These are phyloP conservation scores for Potamilus streckersoni DNA, from an alignment of 1,140 invertebrate species.

Conservation along the genomic window DNA sequence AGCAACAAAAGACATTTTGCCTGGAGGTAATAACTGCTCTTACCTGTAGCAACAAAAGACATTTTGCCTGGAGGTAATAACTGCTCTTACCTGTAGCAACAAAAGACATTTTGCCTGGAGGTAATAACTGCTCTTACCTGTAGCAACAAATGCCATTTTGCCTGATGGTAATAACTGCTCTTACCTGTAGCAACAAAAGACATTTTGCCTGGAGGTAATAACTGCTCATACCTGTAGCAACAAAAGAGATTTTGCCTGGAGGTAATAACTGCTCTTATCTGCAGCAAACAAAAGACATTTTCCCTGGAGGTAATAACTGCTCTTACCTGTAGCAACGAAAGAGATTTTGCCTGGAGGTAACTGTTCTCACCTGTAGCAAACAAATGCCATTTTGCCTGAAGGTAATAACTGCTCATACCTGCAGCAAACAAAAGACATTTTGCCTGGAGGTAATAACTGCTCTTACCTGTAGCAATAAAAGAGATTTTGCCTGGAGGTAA, in stretches of 20 bases:
- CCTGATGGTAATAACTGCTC: not conserved
- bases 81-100: slow-evolving; percentile 91
- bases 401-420: slow-evolving; percentile 76
- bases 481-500: slow-evolving; percentile 32
- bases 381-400: slow-evolving; percentile 46
- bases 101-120: slow-evolving; percentile 7
- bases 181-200: slow-evolving; percentile 95
- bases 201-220: too few relatives aligned
- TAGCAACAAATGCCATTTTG: slow-evolving; percentile 76
- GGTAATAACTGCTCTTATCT: slow-evolving; percentile 79
- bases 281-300: too few relatives aligned
- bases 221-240: slow-evolving; percentile 82
- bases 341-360: slow-evolving; percentile 30
- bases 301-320: too few relatives aligned
- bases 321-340: slow-evolving; percentile 96
- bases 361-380: slow-evolving; percentile 83
- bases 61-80: not conserved
- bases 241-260: slow-evolving; percentile 46
- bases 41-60: slow-evolving; percentile 83
- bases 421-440: slow-evolving; percentile 80
- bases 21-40: too few relatives aligned
- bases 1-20: slow-evolving; percentile 80
- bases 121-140: slow-evolving; percentile 77
- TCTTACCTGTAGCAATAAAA: slow-evolving; percentile 96
- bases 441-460: not conserved